Evolutionary conservation across 2,888 invertebrate genomes (phyloP).

Genomic region (Caenorhabditis sp.): DNA sequence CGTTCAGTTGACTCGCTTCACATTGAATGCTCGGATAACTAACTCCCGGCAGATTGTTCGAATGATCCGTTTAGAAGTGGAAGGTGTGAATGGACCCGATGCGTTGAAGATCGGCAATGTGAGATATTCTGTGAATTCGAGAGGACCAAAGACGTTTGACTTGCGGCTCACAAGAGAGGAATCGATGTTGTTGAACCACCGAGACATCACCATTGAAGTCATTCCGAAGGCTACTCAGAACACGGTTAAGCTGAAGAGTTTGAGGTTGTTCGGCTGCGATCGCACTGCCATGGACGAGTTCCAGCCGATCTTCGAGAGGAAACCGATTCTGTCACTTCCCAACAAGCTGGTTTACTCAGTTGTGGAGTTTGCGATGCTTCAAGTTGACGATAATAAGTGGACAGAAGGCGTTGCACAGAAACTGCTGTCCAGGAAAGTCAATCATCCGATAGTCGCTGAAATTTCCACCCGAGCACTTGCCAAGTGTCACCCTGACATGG

Average conservation of each 20-base stretch:
- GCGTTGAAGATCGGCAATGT: conserved; percentile 16
- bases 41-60: conserved; percentile 63
- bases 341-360: conserved; percentile 25
- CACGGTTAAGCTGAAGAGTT: conserved; percentile 16
- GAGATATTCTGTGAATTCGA: conserved; percentile 15
- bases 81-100: conserved; percentile 47
- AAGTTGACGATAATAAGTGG: conserved; percentile 4
- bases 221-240: conserved; percentile 4
- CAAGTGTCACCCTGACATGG: conserved; percentile 10
- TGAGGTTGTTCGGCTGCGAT: conserved; percentile 49
- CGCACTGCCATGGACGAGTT: conserved; percentile 51
- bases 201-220: conserved; percentile 31
- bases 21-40: conserved; percentile 34
- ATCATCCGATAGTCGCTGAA: conserved; percentile 30
- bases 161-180: conserved; percentile 52
- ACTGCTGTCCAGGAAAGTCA: conserved; percentile 9
- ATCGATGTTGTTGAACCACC: conserved; percentile 37
- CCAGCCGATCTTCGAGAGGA: conserved; percentile 43
- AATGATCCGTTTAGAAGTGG: conserved; percentile 66
- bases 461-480: conserved; percentile 7
- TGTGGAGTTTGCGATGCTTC: conserved; percentile 27
- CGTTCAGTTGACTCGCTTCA: conserved; percentile 45
- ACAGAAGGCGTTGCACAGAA: conserved; percentile 1
- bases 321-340: conserved; percentile 35
- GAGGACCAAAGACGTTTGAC: conserved; percentile 51